Conservation (phyloP, 1,140 invertebrate species). For the Holotrichia oblita region DNA sequence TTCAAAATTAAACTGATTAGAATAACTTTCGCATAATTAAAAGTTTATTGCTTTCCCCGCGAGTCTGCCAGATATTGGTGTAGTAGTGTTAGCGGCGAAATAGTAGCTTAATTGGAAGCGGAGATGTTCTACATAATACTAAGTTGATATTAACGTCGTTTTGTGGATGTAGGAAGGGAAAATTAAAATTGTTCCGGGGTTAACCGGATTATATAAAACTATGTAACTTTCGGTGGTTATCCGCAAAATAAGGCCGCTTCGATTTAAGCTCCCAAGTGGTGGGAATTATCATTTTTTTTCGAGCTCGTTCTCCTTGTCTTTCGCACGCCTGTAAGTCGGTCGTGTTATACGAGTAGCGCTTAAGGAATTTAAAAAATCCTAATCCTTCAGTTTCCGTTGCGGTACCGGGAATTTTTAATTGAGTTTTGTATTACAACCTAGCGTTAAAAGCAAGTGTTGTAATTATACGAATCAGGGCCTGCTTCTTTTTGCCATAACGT, state of each 20-base stretch:
- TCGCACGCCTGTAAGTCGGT: neutral
- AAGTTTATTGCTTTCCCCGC: conserved; percentile 14
- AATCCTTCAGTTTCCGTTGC: neutral
- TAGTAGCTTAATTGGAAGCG: conserved; percentile 28
- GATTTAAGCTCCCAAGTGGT: neutral
- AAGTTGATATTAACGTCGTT: conserved; percentile 36
- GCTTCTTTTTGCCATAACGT: no score
- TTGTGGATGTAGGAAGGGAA: neutral
- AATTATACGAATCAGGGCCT: no score
- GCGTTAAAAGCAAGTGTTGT: no score
- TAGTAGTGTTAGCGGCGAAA: neutral
- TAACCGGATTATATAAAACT: conserved; percentile 28
- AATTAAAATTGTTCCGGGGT: conserved; percentile 21
- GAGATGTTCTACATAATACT: conserved; percentile 33
- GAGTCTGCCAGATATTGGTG: neutral
- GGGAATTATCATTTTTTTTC: conserved; percentile 7
- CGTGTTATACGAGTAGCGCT: neutral
- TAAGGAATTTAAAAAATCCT: neutral
- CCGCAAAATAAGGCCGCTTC: conserved; percentile 13
- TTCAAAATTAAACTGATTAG: conserved; percentile 33
- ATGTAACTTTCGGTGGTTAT: conserved; percentile 23
- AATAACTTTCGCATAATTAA: conserved; percentile 37
- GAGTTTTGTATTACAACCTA: neutral
- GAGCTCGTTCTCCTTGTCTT: neutral
- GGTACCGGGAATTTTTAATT: neutral